phyloP scores from a whole-genome alignment of 2,797 vertebrate species.

The Psittacula derbiana region DNA sequence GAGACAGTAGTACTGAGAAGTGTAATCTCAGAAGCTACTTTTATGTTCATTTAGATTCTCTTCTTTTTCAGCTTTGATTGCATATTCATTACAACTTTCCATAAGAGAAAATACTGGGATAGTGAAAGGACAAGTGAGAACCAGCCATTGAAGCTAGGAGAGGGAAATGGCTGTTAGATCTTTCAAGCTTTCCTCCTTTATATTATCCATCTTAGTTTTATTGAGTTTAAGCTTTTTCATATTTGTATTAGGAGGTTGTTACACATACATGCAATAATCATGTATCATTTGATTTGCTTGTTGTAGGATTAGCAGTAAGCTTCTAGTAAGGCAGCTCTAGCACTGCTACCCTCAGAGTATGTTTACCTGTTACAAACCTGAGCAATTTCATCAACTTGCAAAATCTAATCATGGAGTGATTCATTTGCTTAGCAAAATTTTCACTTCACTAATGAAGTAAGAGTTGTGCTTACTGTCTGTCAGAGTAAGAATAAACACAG shows the following conservation, averaged over 20 bases:
- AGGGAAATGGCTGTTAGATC: not conserved
- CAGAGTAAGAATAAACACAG: not conserved
- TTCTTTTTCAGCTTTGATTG: not conserved
- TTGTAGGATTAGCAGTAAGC: not conserved
- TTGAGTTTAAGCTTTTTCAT: not conserved
- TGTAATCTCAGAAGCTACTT: not conserved
- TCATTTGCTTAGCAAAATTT: not conserved
- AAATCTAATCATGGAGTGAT: not conserved
- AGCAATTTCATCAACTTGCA: not conserved
- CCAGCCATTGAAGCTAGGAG: accelerated
- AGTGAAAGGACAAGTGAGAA: not conserved
- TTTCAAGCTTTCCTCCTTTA: not conserved
- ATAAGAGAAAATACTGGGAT: not conserved
- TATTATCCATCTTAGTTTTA: not conserved
- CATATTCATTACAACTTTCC: not conserved
- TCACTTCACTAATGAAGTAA: not conserved
- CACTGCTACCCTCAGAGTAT: not conserved
- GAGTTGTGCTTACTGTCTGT: not conserved
- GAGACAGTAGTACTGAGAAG: not conserved
- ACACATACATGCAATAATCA: not conserved
- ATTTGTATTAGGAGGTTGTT: not conserved
- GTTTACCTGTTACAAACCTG: not conserved
- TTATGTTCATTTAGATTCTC: not conserved
- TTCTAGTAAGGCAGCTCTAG: not conserved
- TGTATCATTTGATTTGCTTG: not conserved